Conservation (phyloP, 2,113 vertebrate genomes). For the Rhadina sibilatrix region DNA sequence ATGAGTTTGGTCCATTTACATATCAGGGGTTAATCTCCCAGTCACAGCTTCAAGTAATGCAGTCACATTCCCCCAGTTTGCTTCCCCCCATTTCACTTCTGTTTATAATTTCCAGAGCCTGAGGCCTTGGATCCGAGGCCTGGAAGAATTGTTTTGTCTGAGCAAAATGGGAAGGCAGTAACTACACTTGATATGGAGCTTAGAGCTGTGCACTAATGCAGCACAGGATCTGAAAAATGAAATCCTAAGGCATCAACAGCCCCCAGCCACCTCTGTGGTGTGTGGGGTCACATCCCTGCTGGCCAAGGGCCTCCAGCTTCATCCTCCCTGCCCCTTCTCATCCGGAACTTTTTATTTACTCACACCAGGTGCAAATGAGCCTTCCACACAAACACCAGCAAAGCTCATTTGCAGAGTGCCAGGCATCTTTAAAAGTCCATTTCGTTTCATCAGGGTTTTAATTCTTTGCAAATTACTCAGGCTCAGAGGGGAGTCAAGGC, state of each 20-base stretch:
- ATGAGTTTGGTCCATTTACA: not conserved
- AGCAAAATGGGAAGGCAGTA: not conserved
- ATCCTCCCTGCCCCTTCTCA: too few species aligned
- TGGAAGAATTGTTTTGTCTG: not conserved
- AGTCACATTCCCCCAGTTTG: not conserved
- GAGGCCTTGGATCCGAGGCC: not conserved
- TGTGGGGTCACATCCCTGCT: accelerated
- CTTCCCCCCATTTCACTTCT: not conserved
- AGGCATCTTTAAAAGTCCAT: not conserved
- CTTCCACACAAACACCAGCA: not conserved
- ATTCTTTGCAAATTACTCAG: not conserved
- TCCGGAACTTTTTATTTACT: not conserved
- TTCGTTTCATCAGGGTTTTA: not conserved
- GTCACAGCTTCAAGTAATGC: not conserved
- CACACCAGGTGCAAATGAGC: accelerated
- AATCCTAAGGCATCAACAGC: not conserved
- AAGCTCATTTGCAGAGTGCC: not conserved
- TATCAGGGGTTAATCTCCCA: not conserved
- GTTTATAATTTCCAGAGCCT: not conserved
- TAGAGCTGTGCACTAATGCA: too few species aligned
- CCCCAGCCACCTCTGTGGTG: accelerated
- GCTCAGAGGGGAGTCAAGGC: not conserved
- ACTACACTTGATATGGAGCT: not conserved
- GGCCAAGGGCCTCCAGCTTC: too few species aligned
- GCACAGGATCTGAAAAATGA: not conserved